Percentiles rank a stretch among this genome's conserved stretches.
Conservation (phyloP, 2,113 vertebrate genomes). For the Sylvia atricapilla region DNA sequence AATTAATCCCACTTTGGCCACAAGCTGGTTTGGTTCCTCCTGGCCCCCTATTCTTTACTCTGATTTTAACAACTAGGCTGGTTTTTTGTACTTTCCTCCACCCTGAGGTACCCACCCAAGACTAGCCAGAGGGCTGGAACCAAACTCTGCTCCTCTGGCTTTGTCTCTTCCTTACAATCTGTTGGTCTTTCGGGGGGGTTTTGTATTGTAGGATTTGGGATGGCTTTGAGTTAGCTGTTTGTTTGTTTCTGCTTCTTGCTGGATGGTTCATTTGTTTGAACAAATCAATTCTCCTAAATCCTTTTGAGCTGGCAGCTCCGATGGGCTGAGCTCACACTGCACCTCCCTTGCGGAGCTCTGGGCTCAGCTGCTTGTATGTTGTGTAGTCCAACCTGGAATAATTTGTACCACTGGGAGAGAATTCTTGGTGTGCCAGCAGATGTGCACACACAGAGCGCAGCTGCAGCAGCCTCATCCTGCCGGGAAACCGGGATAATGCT, state of each 20-base stretch:
- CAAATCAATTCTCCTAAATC: background rate
- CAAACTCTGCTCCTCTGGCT: background rate
- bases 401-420: rapidly evolving
- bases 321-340: background rate
- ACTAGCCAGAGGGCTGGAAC: background rate
- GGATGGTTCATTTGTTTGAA: background rate
- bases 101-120: background rate
- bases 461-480: background rate
- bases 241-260: background rate
- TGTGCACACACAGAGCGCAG: background rate
- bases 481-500: rapidly evolving
- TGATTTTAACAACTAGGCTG: background rate
- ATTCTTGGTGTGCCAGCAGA: background rate
- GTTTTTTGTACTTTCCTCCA: background rate
- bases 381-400: background rate
- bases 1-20: background rate
- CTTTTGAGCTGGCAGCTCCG: background rate
- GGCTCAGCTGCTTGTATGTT: background rate
- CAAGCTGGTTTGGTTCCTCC: background rate
- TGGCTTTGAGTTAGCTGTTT: background rate
- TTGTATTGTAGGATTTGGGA: background rate
- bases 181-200: too few species aligned
- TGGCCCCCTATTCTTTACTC: background rate
- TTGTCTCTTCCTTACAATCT: background rate
- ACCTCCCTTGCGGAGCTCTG: background rate